Conservation (phyloP, 1,140 invertebrate species). For the Euschistus heros region DNA sequence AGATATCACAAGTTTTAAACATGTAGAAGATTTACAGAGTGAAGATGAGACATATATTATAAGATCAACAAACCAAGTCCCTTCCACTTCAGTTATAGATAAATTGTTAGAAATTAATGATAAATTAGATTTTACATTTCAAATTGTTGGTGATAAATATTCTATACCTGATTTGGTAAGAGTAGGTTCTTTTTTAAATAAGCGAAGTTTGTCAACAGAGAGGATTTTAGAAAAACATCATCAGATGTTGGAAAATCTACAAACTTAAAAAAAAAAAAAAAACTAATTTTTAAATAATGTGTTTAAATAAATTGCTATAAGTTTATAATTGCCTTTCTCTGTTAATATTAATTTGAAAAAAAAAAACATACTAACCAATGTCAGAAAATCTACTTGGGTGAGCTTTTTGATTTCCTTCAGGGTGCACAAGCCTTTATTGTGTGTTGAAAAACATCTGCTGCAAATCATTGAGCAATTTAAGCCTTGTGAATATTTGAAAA, state of each 20-base stretch:
- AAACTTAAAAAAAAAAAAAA: not conserved
- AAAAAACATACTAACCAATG: no score
- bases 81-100: not conserved
- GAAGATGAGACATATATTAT: not conserved
- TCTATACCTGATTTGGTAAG: not conserved
- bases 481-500: no score
- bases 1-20: not conserved
- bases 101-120: not conserved
- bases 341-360: not conserved
- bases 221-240: constrained; percentile 9
- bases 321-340: not conserved
- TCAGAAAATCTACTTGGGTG: no score
- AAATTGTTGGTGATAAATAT: not conserved
- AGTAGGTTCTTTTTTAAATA: not conserved
- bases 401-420: no score
- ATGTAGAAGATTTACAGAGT: not conserved
- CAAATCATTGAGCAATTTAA: no score
- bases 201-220: not conserved
- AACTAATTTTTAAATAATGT: not conserved
- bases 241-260: not conserved
- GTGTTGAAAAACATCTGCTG: no score
- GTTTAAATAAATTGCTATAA: not conserved
- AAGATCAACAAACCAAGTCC: not conserved
- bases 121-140: not conserved
- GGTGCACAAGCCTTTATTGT: no score